These are phyloP conservation scores for Oreohelix idahoensis DNA, from an alignment of 1,140 invertebrate genomes.

Conservation along the genomic window DNA sequence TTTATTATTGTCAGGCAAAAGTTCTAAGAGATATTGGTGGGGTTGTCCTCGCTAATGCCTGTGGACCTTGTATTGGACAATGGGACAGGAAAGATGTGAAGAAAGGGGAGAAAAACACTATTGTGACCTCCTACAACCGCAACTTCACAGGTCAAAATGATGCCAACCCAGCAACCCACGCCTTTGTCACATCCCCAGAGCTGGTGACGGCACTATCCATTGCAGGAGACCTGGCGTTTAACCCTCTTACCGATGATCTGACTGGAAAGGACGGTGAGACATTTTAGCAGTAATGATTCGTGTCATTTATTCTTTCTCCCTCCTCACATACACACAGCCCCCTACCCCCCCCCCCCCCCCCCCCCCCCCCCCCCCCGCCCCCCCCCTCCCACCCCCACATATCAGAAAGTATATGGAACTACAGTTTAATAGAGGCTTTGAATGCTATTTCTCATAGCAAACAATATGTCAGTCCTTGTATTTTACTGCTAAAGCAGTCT, in stretches of 20 bases:
- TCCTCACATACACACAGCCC: too few relatives aligned
- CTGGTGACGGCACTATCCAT: constrained; percentile 96
- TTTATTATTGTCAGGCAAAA: constrained; percentile 75
- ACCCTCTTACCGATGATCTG: constrained; percentile 90
- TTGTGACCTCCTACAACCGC: constrained; percentile 99
- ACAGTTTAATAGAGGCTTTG: too few relatives aligned
- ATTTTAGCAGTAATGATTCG: constrained; percentile 7
- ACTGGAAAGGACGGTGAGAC: constrained; percentile 76
- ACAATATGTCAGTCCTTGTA: too few relatives aligned
- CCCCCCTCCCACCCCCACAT: too few relatives aligned
- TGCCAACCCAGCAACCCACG: constrained; percentile 98
- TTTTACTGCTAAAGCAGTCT: too few relatives aligned
- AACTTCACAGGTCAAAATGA: constrained; percentile 98
- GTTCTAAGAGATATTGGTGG: constrained; percentile 84
- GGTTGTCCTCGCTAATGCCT: constrained; percentile 96
- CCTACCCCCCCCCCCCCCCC: too few relatives aligned
- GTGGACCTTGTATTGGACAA: constrained; percentile 99
- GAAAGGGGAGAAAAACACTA: constrained; percentile 99
- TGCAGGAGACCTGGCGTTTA: constrained; percentile 94
- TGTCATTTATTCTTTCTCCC: too few relatives aligned
- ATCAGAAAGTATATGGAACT: too few relatives aligned
- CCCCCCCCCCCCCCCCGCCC: too few relatives aligned
- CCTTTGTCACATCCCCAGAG: constrained; percentile 99
- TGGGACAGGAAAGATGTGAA: constrained; percentile 97
- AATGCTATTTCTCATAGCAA: too few relatives aligned